phyloP scores from a whole-genome alignment of 64 coral and sea anemone genomes.

The Dendrophyllia cribrosa region DNA sequence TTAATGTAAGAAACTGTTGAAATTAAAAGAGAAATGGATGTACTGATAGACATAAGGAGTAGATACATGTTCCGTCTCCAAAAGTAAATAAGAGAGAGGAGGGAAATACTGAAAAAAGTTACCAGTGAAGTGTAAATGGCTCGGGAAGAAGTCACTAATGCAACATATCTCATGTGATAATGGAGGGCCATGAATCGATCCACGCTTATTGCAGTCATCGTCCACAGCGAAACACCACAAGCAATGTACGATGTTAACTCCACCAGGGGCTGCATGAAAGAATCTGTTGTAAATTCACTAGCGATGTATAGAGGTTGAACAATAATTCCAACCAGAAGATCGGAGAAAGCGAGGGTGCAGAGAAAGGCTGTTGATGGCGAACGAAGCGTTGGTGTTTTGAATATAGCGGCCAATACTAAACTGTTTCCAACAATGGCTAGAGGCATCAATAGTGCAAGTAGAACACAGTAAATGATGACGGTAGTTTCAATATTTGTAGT shows the following conservation, averaged over 20 bases:
- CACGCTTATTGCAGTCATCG: neutral
- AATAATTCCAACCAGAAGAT: neutral
- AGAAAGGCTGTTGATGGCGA: neutral
- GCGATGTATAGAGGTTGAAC: neutral
- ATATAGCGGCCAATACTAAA: neutral
- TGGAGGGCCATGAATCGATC: neutral
- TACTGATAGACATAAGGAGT: neutral
- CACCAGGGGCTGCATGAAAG: neutral
- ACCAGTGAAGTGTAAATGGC: neutral
- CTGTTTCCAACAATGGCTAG: neutral
- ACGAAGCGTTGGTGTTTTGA: neutral
- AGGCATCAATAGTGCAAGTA: neutral
- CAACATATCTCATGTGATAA: neutral
- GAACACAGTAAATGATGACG: neutral
- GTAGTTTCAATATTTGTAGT: neutral
- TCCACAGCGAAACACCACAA: neutral
- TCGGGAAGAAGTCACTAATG: neutral
- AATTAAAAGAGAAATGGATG: neutral
- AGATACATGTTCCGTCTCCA: slow-evolving; percentile 13
- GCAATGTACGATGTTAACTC: neutral
- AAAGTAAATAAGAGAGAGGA: neutral
- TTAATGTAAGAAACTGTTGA: slow-evolving; percentile 20
- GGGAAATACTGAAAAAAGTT: neutral
- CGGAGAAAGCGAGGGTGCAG: neutral
- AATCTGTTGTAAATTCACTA: neutral